Percentiles rank a stretch among this genome's conserved stretches.
Evolutionary conservation across 2,797 vertebrate species (phyloP).

Genomic region (Enteromius paludinosus): DNA sequence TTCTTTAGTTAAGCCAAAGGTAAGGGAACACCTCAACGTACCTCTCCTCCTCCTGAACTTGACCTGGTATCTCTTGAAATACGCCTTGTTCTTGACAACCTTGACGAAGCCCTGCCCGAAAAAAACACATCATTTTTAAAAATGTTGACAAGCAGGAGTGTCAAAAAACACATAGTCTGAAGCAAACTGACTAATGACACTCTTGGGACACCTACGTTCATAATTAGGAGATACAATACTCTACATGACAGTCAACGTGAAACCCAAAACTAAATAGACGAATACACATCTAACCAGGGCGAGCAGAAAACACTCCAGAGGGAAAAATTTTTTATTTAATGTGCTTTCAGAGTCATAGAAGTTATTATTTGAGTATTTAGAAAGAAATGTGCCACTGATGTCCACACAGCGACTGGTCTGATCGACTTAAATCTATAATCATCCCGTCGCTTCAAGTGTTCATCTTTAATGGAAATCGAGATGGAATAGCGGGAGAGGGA

Average conservation of each 20-base stretch:
- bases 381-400: conserved; percentile 19
- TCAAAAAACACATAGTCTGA: neutral
- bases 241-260: neutral
- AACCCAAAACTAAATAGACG: neutral
- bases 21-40: conserved; percentile 60
- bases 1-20: neutral
- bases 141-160: neutral
- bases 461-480: conserved; percentile 48
- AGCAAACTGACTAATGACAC: neutral
- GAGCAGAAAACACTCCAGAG: neutral
- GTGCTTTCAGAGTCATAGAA: neutral
- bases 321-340: neutral
- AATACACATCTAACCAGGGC: neutral
- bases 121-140: neutral
- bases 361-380: neutral
- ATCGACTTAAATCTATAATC: conserved; percentile 20
- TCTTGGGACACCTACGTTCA: neutral
- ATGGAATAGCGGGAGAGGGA: conserved; percentile 11
- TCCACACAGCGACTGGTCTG: neutral
- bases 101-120: conserved; percentile 89
- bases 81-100: conserved; percentile 97
- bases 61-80: conserved; percentile 99
- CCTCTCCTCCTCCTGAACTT: conserved; percentile 98
- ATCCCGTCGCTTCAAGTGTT: conserved; percentile 6
- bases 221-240: neutral